Evolutionary conservation across 92 coral and sea anemone species (phyloP), one percentile per base, ranked within the genome.

Genomic region (Parazoanthus swiftii): DNA sequence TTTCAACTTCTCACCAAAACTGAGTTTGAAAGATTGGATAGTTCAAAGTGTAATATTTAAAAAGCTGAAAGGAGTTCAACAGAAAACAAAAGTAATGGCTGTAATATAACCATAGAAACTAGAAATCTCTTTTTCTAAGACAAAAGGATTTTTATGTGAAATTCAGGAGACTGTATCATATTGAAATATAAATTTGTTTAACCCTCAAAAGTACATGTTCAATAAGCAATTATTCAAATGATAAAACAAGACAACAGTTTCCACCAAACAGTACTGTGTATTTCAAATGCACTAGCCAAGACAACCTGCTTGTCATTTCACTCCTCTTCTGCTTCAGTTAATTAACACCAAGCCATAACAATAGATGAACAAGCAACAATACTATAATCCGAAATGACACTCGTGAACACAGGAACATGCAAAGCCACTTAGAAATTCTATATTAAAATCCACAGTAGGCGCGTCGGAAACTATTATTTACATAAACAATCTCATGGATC

Each of bases 341-440:
- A 84, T 71, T 71, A 71, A 50, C 77, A 84, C 66, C 87, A 4
- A 25, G 77, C 46, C 44, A 48, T 44, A 38, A 71, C 39, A 82
- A 63, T 36, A 13, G 51, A 13, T 13, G 82, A 82, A 15, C 54
- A 68, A 42, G 56, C 36, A 84, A 71, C 79, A 46, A 23, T 15
- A 23, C 70, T 13, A 35, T 71, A 84, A 84, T 84, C 68, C 38
- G 43, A 71, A 46, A 73, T 71, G 87, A 51, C 87, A 84, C 87
- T 71, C 46, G n/a, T 29, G 74, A 18, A n/a, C 68, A 84, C 79
- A 46, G 68, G 67, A 71, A 33, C 87, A 71, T 46, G 87, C 54
- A 84, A 39, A 71, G 87, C 87, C 87, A 84, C 87, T 84, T 84
- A 84, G 56, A 70, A 70, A 35, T 42, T 84, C 87, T 84, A 74